Base-by-base conservation (phyloP, 2,113 vertebrate genomes). In the Hystrix cristata region DNA sequence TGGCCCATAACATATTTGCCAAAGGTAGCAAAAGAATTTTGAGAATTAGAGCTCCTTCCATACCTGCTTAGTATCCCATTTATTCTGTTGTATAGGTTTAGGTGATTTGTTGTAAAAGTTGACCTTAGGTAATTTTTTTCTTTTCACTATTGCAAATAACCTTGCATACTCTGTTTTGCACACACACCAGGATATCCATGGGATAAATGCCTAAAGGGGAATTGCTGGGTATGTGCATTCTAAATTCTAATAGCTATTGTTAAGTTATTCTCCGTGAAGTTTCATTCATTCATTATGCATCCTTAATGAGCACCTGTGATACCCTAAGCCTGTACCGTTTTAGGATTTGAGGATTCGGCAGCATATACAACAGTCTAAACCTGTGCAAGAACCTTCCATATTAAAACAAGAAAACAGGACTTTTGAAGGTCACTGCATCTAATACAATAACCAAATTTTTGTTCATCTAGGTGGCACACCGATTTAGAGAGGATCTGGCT, bases 11-110 rank as follows among this genome's bases (percentile, higher is more conserved):
- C 48, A 21, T 83, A 88, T 95, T 91, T 90, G 55, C 80, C 87
- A 92, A 92, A 93, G 7, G 57, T 31, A 89, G 83, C 72, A 91
- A 96, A 95, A 79, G 21, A 91, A 72, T 81, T 67, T 95, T 86
- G 46, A 79, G 60, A 95, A 72, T 95, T 57, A 60, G 64, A 91
- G n/a, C 69, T 51, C 31, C 59, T 59, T 85, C 67, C 19, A 11
- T 85, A n/a, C 85, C 29, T 93, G 38, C 10, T 2, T 81, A 59
- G 27, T 78, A 59, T 48, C 72, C 43, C 53, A 94, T 34, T 74
- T 93, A 87, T 64, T 67, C 74, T 72, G 76, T 38, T 85, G 38
- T 93, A 7, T 80, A 85, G 23, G 80, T 87, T 0, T 72, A 84
- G 46, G 72, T 78, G 67, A 57, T 93, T 25, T 53, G 71, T 90